These are phyloP conservation scores for Melieria picta DNA, from an alignment of 2,888 invertebrate genomes.

Conservation along the genomic window DNA sequence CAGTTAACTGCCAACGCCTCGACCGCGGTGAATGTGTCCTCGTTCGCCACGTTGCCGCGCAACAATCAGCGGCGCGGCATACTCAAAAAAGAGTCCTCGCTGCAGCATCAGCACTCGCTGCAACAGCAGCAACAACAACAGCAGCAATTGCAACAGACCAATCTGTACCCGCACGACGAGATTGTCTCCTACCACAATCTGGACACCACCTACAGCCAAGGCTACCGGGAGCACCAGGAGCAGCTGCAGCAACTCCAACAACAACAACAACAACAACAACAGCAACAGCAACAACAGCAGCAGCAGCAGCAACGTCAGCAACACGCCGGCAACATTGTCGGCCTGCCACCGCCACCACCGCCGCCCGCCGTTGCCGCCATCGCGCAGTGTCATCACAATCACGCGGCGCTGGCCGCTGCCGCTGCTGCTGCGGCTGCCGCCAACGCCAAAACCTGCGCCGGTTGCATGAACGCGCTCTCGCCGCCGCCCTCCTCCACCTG, in stretches of 20 bases:
- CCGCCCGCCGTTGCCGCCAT: constrained; percentile 51
- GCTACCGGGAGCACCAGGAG: constrained; percentile 50
- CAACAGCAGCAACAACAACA: constrained; percentile 40
- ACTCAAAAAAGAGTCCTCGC: constrained; percentile 62
- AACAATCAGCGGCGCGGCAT: constrained; percentile 64
- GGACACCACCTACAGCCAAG: constrained; percentile 59
- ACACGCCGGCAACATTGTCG: constrained; percentile 40
- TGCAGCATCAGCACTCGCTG: constrained; percentile 51
- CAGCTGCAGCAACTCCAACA: constrained; percentile 45
- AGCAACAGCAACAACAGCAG: constrained; percentile 45
- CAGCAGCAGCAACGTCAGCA: constrained; percentile 48
- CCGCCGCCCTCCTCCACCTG: constrained; percentile 45
- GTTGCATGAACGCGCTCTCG: constrained; percentile 50
- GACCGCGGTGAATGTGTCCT: constrained; percentile 59
- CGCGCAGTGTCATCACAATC: constrained; percentile 54
- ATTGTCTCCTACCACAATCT: constrained; percentile 65
- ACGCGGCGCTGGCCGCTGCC: constrained; percentile 46
- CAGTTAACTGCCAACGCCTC: constrained; percentile 25
- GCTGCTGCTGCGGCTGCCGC: constrained; percentile 42
- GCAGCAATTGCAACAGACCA: constrained; percentile 48
- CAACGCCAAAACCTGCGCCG: constrained; percentile 48
- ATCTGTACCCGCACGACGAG: constrained; percentile 65
- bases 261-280: constrained; percentile 47
- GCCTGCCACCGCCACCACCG: constrained; percentile 58
- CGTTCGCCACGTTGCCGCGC: constrained; percentile 68